phyloP scores from a whole-genome alignment of 2,888 invertebrate genomes.

The Agrochola litura region DNA sequence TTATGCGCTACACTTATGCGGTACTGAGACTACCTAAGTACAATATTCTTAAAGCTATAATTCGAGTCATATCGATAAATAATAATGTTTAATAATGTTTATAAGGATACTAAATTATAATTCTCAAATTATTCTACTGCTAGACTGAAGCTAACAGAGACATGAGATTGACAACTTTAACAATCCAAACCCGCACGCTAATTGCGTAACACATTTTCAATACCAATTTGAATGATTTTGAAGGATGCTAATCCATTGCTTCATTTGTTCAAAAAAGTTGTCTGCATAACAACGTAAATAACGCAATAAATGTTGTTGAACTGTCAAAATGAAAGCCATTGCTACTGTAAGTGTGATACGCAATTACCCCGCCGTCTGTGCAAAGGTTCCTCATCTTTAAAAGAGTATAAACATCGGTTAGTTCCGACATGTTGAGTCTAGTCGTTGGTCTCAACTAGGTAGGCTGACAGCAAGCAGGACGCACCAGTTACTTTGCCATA shows the following conservation, averaged over 20 bases:
- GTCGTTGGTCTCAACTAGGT: not conserved
- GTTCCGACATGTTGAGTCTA: not conserved
- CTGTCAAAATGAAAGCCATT: too few relatives aligned
- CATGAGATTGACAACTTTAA: not conserved
- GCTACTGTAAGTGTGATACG: not conserved
- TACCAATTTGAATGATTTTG: too few relatives aligned
- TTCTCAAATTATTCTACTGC: not conserved
- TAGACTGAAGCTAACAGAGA: not conserved
- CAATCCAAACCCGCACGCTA: too few relatives aligned
- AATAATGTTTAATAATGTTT: not conserved
- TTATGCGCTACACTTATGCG: slow-evolving; percentile 21
- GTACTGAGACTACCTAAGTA: not conserved
- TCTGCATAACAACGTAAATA: too few relatives aligned
- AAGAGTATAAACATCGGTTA: not conserved
- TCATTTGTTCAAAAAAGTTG: too few relatives aligned
- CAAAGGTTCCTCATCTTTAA: not conserved
- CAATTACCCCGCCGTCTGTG: too few relatives aligned
- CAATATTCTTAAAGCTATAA: not conserved
- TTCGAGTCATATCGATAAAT: not conserved
- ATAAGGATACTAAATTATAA: not conserved
- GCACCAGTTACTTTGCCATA: slow-evolving; percentile 34
- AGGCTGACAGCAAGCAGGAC: slow-evolving; percentile 3
- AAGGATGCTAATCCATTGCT: too few relatives aligned
- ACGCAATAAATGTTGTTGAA: too few relatives aligned
- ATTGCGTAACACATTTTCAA: too few relatives aligned